These are phyloP conservation scores for Leptocoma aspasia DNA, from an alignment of 2,113 vertebrate species.

Conservation along the genomic window DNA sequence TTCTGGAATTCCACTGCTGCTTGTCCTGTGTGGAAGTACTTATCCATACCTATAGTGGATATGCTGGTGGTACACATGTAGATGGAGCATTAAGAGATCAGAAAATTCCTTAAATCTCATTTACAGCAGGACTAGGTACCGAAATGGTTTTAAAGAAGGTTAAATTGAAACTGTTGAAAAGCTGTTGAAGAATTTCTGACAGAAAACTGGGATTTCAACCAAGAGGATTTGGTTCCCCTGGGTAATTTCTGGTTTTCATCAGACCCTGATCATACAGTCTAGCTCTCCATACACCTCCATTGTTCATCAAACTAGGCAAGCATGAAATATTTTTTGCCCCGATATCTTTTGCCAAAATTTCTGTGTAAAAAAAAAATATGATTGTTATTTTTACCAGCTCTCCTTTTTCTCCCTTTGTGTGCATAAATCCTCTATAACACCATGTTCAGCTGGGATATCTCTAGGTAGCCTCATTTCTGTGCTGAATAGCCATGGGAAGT, in stretches of 20 bases:
- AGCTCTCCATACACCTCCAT: neutral
- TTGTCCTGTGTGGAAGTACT: neutral
- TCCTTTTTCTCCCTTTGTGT: neutral
- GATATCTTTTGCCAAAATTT: neutral
- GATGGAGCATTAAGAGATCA: neutral
- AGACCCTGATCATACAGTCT: neutral
- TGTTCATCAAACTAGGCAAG: neutral
- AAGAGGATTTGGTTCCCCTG: neutral
- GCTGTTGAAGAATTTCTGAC: neutral
- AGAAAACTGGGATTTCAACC: conserved; percentile 7
- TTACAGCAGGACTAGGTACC: neutral
- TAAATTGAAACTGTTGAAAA: conserved; percentile 5
- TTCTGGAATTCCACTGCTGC: neutral
- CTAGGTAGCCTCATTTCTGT: neutral
- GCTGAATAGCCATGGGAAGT: neutral
- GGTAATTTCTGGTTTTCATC: conserved; percentile 34
- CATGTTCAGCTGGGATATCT: neutral
- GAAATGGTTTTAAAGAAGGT: neutral
- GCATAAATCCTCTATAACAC: neutral
- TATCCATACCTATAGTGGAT: neutral
- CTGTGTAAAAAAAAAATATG: neutral
- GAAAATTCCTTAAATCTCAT: neutral
- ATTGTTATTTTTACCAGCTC: neutral
- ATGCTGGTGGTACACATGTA: neutral
- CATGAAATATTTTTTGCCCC: neutral